Evolutionary conservation across 2,797 vertebrate genomes (phyloP).

Genomic region (Eulemur coronatus): DNA sequence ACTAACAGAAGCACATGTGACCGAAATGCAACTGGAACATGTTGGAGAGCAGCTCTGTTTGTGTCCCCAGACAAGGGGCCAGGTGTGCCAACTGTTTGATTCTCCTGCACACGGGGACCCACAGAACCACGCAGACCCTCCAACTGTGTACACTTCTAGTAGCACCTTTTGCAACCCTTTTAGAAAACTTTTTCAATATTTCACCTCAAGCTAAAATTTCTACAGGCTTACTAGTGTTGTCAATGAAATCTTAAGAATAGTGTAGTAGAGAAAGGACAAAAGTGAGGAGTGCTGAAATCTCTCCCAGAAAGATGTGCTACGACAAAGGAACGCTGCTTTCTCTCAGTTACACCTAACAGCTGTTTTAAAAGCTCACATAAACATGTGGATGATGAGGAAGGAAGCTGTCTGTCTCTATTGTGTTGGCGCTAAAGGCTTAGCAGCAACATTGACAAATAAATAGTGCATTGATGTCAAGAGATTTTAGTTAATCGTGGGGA

Average conservation of each 20-base stretch:
- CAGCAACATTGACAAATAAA: background rate
- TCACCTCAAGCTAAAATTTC: background rate
- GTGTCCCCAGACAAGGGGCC: background rate
- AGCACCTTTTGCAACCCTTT: background rate
- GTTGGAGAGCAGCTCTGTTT: background rate
- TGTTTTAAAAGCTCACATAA: background rate
- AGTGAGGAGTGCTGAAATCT: background rate
- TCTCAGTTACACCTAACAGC: background rate
- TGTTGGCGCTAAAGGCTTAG: background rate
- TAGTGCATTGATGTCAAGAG: background rate
- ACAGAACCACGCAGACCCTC: rapidly evolving
- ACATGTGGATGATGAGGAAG: background rate
- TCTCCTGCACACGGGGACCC: background rate
- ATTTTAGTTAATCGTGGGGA: background rate
- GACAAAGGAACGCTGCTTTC: background rate
- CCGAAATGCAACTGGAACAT: background rate
- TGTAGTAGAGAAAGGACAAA: background rate
- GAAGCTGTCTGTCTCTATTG: background rate
- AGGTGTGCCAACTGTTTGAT: background rate
- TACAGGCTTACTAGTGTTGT: background rate
- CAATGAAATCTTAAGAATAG: background rate
- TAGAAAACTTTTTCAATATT: background rate
- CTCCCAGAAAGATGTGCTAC: background rate
- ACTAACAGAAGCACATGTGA: background rate
- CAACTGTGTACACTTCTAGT: background rate